Conservation (phyloP, 2,797 vertebrate genomes). For the Aphelocoma californica region DNA sequence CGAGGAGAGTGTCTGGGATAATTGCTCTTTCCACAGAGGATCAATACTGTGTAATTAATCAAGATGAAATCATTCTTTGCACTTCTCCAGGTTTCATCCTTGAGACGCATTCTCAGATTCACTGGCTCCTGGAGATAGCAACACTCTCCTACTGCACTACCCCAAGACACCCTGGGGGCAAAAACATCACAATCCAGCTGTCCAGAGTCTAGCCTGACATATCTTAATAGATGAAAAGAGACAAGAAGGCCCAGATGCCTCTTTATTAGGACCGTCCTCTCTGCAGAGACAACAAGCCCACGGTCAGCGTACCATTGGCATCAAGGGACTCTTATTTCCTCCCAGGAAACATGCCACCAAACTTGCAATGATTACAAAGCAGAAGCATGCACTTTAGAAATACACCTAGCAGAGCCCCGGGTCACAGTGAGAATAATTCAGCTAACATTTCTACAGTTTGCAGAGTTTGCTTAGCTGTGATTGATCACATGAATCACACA, state of each 20-base stretch:
- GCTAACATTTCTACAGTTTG: neutral
- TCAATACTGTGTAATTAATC: conserved; percentile 74
- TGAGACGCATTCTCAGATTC: conserved; percentile 60
- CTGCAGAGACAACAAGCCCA: conserved; percentile 33
- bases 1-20: conserved; percentile 65
- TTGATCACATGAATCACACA: neutral
- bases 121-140: conserved; percentile 41
- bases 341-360: conserved; percentile 5
- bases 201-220: conserved; percentile 51
- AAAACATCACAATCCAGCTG: conserved; percentile 54
- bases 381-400: neutral
- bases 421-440: conserved; percentile 18
- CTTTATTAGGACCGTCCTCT: conserved; percentile 34
- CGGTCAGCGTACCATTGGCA: neutral
- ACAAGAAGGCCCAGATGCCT: conserved; percentile 43
- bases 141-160: neutral
- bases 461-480: neutral
- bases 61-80: conserved; percentile 71
- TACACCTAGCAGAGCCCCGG: neutral
- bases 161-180: conserved; percentile 44
- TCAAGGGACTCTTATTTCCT: neutral
- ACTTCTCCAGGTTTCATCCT: conserved; percentile 69
- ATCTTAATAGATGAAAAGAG: conserved; percentile 65
- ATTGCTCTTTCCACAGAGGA: conserved; percentile 74
- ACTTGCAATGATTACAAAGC: conserved; percentile 15